Conservation (phyloP, 2,113 vertebrate genomes). For the Neopipo cinnamomea region DNA sequence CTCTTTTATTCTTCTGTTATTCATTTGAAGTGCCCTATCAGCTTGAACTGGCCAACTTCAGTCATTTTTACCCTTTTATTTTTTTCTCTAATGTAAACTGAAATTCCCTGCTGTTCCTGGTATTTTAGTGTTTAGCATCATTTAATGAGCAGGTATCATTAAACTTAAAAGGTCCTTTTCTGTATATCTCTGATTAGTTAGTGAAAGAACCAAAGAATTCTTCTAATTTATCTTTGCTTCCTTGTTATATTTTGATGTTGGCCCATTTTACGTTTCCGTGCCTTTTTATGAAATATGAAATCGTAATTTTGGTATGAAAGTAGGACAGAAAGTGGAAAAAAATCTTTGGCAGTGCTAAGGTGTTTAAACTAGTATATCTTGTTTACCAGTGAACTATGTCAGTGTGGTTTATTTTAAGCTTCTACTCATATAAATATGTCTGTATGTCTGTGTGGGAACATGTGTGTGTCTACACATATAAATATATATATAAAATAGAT, state of each 20-base stretch:
- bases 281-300: constrained; percentile 75
- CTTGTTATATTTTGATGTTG: constrained; percentile 80
- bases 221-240: constrained; percentile 79
- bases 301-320: constrained; percentile 73
- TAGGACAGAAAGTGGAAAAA: constrained; percentile 55
- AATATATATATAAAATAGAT: background rate
- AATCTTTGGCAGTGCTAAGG: constrained; percentile 33
- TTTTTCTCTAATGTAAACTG: constrained; percentile 96
- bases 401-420: background rate
- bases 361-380: constrained; percentile 30
- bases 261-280: constrained; percentile 73
- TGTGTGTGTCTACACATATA: background rate
- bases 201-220: constrained; percentile 80
- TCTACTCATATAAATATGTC: background rate
- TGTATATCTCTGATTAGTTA: constrained; percentile 83
- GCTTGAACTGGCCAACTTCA: constrained; percentile 98
- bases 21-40: constrained; percentile 98
- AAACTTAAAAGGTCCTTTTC: constrained; percentile 87
- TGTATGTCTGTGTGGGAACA: background rate
- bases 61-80: constrained; percentile 94
- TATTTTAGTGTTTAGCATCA: constrained; percentile 92
- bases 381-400: constrained; percentile 38
- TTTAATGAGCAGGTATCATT: constrained; percentile 96
- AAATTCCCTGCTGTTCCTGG: constrained; percentile 89
- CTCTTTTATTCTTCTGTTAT: constrained; percentile 89